Conservation (phyloP, 2,113 vertebrate genomes). For the Atrichornis clamosus region DNA sequence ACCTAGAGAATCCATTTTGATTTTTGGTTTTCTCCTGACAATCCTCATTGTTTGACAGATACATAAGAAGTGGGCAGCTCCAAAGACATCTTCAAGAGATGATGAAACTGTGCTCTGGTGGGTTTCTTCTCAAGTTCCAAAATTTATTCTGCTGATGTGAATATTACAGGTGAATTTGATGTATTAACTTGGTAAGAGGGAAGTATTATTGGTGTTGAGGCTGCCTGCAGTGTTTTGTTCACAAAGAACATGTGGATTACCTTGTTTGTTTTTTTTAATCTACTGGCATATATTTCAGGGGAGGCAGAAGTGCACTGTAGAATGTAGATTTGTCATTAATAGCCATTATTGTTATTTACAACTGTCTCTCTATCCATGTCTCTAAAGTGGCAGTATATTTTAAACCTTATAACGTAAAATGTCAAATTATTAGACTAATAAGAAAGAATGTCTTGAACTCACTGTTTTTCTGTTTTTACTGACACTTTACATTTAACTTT, state of each 20-base stretch:
- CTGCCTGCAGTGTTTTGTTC: not conserved
- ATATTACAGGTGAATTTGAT: not conserved
- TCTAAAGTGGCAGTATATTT: not conserved
- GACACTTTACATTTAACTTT: not conserved
- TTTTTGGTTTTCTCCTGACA: not conserved
- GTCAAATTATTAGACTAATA: not conserved
- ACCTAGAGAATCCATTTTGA: not conserved
- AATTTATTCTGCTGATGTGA: not conserved
- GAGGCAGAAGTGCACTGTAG: not conserved
- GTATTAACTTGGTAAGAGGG: not conserved
- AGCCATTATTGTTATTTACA: not conserved
- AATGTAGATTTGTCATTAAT: not conserved
- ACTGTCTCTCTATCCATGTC: rapidly evolving
- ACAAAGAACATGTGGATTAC: not conserved
- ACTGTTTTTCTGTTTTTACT: not conserved
- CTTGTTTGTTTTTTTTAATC: not conserved
- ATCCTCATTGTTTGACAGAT: not conserved
- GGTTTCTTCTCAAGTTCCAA: not conserved
- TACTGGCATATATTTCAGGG: not conserved
- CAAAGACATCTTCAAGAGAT: not conserved
- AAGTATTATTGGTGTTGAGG: not conserved
- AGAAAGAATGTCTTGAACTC: not conserved
- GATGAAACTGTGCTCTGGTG: not conserved
- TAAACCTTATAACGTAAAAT: not conserved
- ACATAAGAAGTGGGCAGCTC: not conserved